These are phyloP conservation scores for Whitmania pigra DNA, from an alignment of 1,140 invertebrate genomes.

Conservation along the genomic window DNA sequence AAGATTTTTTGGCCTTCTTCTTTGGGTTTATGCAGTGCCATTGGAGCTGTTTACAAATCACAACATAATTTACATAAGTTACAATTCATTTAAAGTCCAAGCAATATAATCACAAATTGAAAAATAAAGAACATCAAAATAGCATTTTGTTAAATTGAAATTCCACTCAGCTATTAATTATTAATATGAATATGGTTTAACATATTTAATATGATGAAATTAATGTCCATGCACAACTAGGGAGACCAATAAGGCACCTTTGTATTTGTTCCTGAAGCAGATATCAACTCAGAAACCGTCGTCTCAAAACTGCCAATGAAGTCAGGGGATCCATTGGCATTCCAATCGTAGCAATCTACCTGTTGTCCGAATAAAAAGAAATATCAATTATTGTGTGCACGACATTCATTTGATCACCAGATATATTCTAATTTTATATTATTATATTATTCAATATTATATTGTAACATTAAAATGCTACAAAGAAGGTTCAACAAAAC, in stretches of 20 bases:
- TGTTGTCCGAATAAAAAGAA: slow-evolving; percentile 17
- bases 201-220: no score
- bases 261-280: slow-evolving; percentile 23
- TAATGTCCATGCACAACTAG: no score
- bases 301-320: slow-evolving; percentile 41
- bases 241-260: no score
- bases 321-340: slow-evolving; percentile 44
- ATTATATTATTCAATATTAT: neutral
- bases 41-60: neutral
- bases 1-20: slow-evolving; percentile 27
- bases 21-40: slow-evolving; percentile 25
- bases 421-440: neutral
- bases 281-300: slow-evolving; percentile 36
- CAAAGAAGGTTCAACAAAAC: slow-evolving; percentile 24
- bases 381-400: neutral
- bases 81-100: no score
- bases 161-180: no score
- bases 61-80: neutral
- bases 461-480: neutral
- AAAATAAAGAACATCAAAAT: no score
- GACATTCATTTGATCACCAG: no score
- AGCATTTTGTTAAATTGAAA: no score
- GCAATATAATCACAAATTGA: no score
- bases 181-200: no score
- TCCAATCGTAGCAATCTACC: slow-evolving; percentile 43